Conservation (phyloP, 2,797 vertebrate genomes). For the Chaunax sp. region DNA sequence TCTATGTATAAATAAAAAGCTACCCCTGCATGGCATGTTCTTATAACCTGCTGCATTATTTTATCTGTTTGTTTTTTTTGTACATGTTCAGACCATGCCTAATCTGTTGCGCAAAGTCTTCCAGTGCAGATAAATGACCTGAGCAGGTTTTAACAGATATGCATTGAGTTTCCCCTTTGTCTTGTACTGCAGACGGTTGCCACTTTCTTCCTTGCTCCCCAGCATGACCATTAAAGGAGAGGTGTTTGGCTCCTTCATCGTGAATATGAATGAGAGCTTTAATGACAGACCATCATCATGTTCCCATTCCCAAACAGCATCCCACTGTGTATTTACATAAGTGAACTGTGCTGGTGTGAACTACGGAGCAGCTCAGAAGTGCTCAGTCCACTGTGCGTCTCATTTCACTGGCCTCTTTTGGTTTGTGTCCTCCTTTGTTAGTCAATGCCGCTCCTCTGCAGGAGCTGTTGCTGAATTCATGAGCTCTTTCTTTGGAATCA, state of each 20-base stretch:
- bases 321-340: conserved; percentile 57
- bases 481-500: conserved; percentile 57
- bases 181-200: conserved; percentile 1
- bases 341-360: conserved; percentile 52
- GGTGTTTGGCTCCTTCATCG: conserved; percentile 34
- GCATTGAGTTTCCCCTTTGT: conserved; percentile 11
- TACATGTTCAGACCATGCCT: neutral
- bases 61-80: neutral
- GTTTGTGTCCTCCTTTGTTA: conserved; percentile 53
- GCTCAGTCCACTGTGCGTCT: conserved; percentile 38
- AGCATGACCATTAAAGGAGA: conserved; percentile 44
- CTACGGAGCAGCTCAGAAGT: conserved; percentile 13
- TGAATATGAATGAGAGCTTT: conserved; percentile 71
- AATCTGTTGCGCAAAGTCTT: conserved; percentile 5
- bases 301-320: conserved; percentile 52
- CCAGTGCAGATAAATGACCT: neutral
- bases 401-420: conserved; percentile 29
- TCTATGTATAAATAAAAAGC: conserved; percentile 2
- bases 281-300: conserved; percentile 61
- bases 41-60: neutral
- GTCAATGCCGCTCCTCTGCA: conserved; percentile 50
- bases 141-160: conserved; percentile 16
- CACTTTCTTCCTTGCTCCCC: conserved; percentile 30
- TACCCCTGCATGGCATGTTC: neutral
- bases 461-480: conserved; percentile 46